These are phyloP conservation scores for Choristoneura rosaceana DNA, from an alignment of 2,888 invertebrate species.

Conservation along the genomic window DNA sequence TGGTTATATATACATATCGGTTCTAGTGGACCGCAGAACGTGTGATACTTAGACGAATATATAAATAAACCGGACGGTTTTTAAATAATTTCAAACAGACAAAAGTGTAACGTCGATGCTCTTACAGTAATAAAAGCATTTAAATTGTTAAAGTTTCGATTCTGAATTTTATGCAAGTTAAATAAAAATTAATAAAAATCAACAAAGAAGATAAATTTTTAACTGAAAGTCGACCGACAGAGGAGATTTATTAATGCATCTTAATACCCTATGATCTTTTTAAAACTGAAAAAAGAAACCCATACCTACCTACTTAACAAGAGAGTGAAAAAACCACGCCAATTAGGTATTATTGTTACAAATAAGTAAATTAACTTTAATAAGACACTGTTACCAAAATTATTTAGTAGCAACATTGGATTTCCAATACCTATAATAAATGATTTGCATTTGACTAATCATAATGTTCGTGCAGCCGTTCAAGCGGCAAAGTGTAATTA, in stretches of 20 bases:
- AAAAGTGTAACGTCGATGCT: conserved; percentile 8
- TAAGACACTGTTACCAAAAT: background rate
- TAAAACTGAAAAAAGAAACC: too few relatives aligned
- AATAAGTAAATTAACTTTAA: background rate
- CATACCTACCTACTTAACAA: too few relatives aligned
- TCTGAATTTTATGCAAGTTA: conserved; percentile 3
- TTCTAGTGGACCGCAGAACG: too few relatives aligned
- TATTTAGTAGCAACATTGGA: background rate
- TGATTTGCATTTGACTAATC: conserved; percentile 2
- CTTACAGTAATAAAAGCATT: conserved; percentile 18
- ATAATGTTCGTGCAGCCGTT: background rate
- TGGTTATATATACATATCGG: too few relatives aligned
- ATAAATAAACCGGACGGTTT: background rate
- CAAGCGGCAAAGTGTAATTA: background rate
- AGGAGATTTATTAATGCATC: background rate
- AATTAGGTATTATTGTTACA: background rate
- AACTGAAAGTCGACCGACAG: background rate
- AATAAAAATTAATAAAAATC: conserved; percentile 10
- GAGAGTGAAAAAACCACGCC: too few relatives aligned
- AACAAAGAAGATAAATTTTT: background rate
- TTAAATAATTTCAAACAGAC: conserved; percentile 3
- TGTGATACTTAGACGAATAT: too few relatives aligned
- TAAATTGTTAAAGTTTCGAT: conserved; percentile 18
- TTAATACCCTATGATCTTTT: too few relatives aligned
- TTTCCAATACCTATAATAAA: background rate